These are phyloP conservation scores for Ascaphus truei DNA, from an alignment of 2,113 vertebrate species.

Conservation along the genomic window DNA sequence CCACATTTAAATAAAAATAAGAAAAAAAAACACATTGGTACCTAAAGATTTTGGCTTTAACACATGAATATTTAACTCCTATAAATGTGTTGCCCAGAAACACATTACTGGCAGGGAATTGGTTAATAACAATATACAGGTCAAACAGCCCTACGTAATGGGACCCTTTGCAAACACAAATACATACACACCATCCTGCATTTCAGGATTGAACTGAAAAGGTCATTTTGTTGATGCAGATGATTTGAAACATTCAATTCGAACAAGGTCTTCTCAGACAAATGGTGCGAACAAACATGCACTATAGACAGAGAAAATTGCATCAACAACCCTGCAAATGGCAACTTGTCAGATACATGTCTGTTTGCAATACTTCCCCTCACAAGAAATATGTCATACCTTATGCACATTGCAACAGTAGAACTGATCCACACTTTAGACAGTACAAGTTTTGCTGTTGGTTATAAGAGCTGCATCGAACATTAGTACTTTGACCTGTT, in stretches of 20 bases:
- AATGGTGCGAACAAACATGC: conserved; percentile 57
- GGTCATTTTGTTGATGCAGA: too few species aligned
- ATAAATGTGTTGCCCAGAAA: conserved; percentile 61
- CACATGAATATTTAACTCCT: conserved; percentile 55
- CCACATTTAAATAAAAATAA: conserved; percentile 67
- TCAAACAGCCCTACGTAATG: too few species aligned
- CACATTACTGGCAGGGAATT: too few species aligned
- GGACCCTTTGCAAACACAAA: too few species aligned
- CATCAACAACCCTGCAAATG: background rate
- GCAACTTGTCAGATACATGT: background rate
- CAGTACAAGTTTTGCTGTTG: too few species aligned
- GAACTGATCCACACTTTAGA: too few species aligned
- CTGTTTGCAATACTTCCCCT: background rate
- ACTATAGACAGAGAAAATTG: conserved; percentile 4
- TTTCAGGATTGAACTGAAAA: too few species aligned
- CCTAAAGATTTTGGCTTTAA: conserved; percentile 63
- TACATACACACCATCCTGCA: too few species aligned
- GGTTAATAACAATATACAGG: background rate
- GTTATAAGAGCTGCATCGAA: too few species aligned
- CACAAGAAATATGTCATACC: background rate
- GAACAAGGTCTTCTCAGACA: conserved; percentile 46
- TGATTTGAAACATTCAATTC: too few species aligned
- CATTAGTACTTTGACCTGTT: too few species aligned
- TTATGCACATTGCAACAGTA: background rate
- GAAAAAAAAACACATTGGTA: conserved; percentile 14